These are phyloP conservation scores for Colostygia pectinataria DNA, from an alignment of 2,888 invertebrate species.

Conservation along the genomic window DNA sequence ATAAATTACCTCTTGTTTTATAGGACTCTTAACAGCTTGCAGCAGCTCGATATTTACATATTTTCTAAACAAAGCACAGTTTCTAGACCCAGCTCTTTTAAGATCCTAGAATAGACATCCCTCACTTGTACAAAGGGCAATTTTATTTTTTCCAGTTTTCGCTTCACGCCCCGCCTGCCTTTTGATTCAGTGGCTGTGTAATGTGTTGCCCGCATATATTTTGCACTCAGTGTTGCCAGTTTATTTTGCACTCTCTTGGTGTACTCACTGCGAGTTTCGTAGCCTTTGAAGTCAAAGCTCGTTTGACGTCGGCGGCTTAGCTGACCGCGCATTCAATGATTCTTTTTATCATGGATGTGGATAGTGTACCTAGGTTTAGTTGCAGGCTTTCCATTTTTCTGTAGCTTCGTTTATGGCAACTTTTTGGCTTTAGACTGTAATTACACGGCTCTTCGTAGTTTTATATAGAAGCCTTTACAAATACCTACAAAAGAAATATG, in stretches of 20 bases:
- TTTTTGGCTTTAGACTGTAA: constrained; percentile 7
- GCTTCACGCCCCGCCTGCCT: constrained; percentile 77
- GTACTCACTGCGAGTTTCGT: constrained; percentile 57
- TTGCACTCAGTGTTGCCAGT: constrained; percentile 72
- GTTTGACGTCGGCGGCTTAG: constrained; percentile 68
- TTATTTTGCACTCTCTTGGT: constrained; percentile 53
- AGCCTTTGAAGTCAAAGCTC: constrained; percentile 79
- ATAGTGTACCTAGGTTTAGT: constrained; percentile 51
- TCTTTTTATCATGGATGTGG: constrained; percentile 67
- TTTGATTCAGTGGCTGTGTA: constrained; percentile 81
- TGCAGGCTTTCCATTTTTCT: constrained; percentile 34
- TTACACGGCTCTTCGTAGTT: neutral
- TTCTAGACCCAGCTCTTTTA: constrained; percentile 23
- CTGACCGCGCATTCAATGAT: constrained; percentile 75
- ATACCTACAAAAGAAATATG: too few relatives aligned
- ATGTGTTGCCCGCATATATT: constrained; percentile 79
- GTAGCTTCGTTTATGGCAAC: neutral
- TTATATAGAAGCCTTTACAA: too few relatives aligned
- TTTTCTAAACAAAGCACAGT: neutral
- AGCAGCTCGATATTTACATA: neutral
- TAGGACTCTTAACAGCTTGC: too few relatives aligned
- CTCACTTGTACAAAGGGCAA: constrained; percentile 49
- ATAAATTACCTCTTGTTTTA: too few relatives aligned
- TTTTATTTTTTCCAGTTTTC: constrained; percentile 79
- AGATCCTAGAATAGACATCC: constrained; percentile 72